phyloP scores from a whole-genome alignment of 2,888 invertebrate species.

The Pristionchus fissidentatus region DNA sequence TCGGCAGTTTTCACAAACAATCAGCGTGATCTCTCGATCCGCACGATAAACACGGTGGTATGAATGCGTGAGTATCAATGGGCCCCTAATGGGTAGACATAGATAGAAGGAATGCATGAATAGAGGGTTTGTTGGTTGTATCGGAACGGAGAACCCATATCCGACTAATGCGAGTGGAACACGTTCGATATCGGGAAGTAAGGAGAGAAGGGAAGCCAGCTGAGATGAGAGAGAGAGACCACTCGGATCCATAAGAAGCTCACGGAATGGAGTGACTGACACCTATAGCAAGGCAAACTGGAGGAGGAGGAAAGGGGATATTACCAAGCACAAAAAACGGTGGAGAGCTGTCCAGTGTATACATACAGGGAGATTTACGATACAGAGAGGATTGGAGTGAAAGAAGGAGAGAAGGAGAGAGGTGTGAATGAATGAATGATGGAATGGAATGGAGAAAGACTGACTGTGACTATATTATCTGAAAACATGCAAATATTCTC shows the following conservation, averaged over 20 bases:
- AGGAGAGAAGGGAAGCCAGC: not conserved
- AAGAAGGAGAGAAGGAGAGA: not conserved
- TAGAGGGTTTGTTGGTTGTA: not conserved
- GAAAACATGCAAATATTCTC: not conserved
- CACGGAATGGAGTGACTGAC: not conserved
- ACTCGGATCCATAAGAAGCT: not conserved
- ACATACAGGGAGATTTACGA: slow-evolving; percentile 16
- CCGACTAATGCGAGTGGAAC: not conserved
- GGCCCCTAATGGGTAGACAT: not conserved
- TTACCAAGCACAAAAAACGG: not conserved
- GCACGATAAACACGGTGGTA: not conserved
- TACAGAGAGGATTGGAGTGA: slow-evolving; percentile 25
- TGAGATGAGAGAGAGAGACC: not conserved
- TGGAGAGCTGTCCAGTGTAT: not conserved
- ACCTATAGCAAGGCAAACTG: not conserved
- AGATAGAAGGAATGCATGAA: not conserved
- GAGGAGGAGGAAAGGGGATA: not conserved
- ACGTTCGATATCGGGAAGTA: not conserved
- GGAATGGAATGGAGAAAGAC: not conserved
- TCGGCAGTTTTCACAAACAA: not conserved
- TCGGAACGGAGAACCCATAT: not conserved
- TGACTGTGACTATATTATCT: not conserved
- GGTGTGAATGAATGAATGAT: slow-evolving; percentile 24
- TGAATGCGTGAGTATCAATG: not conserved
- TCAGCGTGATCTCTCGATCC: not conserved